Conservation (phyloP, 2,797 vertebrate species). For the Passerculus sandwichensis region DNA sequence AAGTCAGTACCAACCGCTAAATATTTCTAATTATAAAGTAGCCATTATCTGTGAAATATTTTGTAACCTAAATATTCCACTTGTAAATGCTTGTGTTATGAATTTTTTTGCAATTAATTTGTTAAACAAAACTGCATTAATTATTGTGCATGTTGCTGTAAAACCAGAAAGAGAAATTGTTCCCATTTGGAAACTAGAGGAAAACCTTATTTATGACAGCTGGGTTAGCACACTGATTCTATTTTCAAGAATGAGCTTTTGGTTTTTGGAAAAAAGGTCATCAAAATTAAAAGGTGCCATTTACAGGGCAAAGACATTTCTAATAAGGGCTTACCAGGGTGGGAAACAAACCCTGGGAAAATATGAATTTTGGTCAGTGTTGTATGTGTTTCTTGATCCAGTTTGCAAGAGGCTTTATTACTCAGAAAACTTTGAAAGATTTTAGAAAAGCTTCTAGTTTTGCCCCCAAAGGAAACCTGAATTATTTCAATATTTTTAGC, state of each 20-base stretch:
- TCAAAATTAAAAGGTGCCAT: not conserved
- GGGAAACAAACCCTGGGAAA: not conserved
- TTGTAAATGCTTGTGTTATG: not conserved
- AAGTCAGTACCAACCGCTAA: not conserved
- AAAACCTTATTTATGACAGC: not conserved
- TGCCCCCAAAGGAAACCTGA: not conserved
- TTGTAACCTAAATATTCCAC: not conserved
- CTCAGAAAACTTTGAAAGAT: not conserved
- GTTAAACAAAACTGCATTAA: not conserved
- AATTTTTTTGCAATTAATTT: not conserved
- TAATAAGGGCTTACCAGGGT: not conserved
- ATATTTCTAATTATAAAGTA: not conserved
- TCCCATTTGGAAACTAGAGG: not conserved
- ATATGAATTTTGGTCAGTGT: not conserved
- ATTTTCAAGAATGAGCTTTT: not conserved
- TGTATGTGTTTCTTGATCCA: not conserved
- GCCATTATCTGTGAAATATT: not conserved
- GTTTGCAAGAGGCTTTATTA: not conserved
- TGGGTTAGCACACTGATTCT: not conserved
- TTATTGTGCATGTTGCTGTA: not conserved
- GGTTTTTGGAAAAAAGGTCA: not conserved
- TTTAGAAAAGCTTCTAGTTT: not conserved
- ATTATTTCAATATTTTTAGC: not conserved
- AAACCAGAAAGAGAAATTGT: not conserved
- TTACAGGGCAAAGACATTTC: not conserved